Evolutionary conservation across 2,888 invertebrate species (phyloP).

Genomic region (Coremacera marginata): DNA sequence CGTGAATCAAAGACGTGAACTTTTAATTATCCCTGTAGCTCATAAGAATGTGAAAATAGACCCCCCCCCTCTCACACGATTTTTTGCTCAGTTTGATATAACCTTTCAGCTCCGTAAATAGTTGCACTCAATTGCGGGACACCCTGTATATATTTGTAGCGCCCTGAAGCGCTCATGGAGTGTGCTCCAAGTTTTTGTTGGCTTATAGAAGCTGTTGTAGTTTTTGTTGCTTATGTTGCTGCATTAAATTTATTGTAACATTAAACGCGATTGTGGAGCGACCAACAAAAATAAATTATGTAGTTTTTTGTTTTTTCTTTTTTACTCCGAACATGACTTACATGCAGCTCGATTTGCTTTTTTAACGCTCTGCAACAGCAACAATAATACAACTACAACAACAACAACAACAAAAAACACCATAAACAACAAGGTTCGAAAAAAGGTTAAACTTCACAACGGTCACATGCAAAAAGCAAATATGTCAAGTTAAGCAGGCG

Average conservation of each 20-base stretch:
- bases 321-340: background rate
- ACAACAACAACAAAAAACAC: background rate
- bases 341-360: background rate
- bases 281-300: constrained; percentile 14
- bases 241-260: background rate
- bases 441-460: constrained; percentile 11
- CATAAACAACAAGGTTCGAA: background rate
- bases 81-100: too few relatives aligned
- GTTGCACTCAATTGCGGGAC: too few relatives aligned
- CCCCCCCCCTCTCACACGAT: too few relatives aligned
- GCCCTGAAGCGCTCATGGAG: too few relatives aligned
- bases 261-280: background rate
- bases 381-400: background rate
- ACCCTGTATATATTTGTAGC: too few relatives aligned
- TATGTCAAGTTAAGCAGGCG: too few relatives aligned
- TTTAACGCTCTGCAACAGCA: background rate
- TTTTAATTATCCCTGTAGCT: too few relatives aligned
- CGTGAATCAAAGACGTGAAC: too few relatives aligned
- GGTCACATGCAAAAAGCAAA: background rate
- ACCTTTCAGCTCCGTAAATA: too few relatives aligned
- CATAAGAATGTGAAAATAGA: too few relatives aligned
- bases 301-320: background rate
- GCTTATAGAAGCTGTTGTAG: background rate
- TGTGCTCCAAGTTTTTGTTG: background rate
- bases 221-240: background rate